Base-by-base conservation (phyloP, 1,140 invertebrate genomes). In the Lasioglossum albipes region DNA sequence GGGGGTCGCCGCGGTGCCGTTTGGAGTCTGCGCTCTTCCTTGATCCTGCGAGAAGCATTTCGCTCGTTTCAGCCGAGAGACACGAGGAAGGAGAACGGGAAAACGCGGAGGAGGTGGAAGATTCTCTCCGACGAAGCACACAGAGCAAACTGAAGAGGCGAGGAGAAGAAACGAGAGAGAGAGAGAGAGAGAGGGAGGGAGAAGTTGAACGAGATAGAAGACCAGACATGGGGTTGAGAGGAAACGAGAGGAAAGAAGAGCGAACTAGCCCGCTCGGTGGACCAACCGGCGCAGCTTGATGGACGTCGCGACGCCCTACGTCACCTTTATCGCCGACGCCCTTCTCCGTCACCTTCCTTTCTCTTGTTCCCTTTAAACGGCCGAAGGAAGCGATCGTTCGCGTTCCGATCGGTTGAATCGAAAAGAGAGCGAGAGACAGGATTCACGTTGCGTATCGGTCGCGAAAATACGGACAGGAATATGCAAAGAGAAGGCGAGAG, bases 291-390 rank as follows among this genome's bases (percentile, higher is more conserved):
- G 87, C 81, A 86, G 90, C 86, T 92, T 93, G 92, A 93, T 90
- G 91, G 90, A 93, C 91, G 92, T 93, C 91, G 91, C 90, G 92
- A 92, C 91, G 91, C 92, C 92, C 91, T 92, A 90, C 90, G 89
- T 92, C 89, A 90, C 92, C 88, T 91, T 92, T 90, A 89, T 91
- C 89, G 88, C 90, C 88, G 89, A 92, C 90, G 82, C 84, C 87
- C 87, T 87, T 87, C 82, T 59, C 54, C 69, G 73, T 80, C 83
- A 78, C 84, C 75, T 81, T 85, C 69, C 75, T 73, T 82, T 76
- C 41, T 52, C 78, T 79, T 61, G 72, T 49, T 81, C 59, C 62
- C 64, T 49, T 70, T 76, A 76, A 86, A 86, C 67, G 81, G 77
- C 62, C 70, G 65, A 79, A 85, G 79, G 80, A 86, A 86, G 64